Conservation (phyloP, 2,888 invertebrate species). For the Zhuqinia jingwanae region DNA sequence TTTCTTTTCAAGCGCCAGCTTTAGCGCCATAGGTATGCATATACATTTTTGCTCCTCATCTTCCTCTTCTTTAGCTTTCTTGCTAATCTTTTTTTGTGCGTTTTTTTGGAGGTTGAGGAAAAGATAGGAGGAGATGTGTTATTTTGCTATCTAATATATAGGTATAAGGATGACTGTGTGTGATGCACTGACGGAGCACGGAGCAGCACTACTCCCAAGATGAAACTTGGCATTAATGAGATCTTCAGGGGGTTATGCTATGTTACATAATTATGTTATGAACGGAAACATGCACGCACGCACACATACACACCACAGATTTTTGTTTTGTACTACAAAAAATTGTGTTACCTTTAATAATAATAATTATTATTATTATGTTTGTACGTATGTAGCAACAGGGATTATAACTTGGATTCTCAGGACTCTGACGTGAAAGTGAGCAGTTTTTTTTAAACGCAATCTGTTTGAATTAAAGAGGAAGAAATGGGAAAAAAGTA, state of each 20-base stretch:
- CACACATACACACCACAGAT: too few relatives aligned
- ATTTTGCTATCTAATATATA: too few relatives aligned
- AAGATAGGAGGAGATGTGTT: background rate
- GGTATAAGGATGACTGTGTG: too few relatives aligned
- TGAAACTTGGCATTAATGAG: constrained; percentile 72
- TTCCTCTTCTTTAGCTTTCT: background rate
- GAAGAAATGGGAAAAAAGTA: too few relatives aligned
- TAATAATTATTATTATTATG: too few relatives aligned
- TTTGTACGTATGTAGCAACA: too few relatives aligned
- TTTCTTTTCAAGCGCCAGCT: background rate
- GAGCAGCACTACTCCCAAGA: constrained; percentile 52
- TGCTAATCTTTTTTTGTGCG: constrained; percentile 38
- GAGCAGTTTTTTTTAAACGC: too few relatives aligned
- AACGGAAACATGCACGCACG: background rate
- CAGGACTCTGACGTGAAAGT: too few relatives aligned
- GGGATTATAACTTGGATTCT: too few relatives aligned
- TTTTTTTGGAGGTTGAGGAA: constrained; percentile 3
- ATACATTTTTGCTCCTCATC: background rate
- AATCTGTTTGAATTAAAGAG: too few relatives aligned
- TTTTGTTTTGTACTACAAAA: too few relatives aligned
- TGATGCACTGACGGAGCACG: background rate
- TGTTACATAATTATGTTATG: constrained; percentile 20
- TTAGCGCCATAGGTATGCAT: constrained; percentile 7
- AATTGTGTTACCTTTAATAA: too few relatives aligned
- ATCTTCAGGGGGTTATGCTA: constrained; percentile 67